Evolutionary conservation across 2,113 vertebrate genomes (phyloP), one percentile per base, ranked within the genome.

Genomic region (Austrofundulus limnaeus): DNA sequence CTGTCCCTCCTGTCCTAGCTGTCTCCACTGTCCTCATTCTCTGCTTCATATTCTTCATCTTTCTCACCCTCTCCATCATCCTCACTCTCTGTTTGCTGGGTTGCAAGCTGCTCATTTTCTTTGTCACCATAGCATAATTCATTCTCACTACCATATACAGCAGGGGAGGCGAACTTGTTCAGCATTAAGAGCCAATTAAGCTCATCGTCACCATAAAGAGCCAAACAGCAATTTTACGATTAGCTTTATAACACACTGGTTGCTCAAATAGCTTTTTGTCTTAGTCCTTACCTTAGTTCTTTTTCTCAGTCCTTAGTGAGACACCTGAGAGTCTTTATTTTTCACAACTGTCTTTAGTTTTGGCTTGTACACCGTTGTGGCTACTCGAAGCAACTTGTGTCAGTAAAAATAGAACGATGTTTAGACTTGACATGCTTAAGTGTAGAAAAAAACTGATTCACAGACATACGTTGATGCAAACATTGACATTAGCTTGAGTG

Each of bases 371-470:
- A 15, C 39, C 0, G n/a, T 43, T 76, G 65, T 73, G 13, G 70
- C 61, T 45, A 75, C 74, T 77, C 25, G n/a, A n/a, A n/a, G n/a
- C n/a, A n/a, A n/a, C n/a, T n/a, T n/a, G n/a, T n/a, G n/a, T n/a
- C n/a, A n/a, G n/a, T n/a, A n/a, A 82, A 61, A 78, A 82, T 66
- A 57, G 54, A 72, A 4, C 20, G 16, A 57, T 69, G 63, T 16
- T 72, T 82, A 61, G 50, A 72, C 17, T 72, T 74, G n/a, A n/a
- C n/a, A n/a, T 42, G 47, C 61, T 76, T 73, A 34, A 67, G 46
- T 5, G 42, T 58, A 64, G 65, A 28, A 70, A 72, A 82, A 82
- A 17, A 57, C 6, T 4, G 62, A 71, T n/a, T 81, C 2, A 21
- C 48, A 50, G 48, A 50, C 11, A 21, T 72, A 75, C 4, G 62